Evolutionary conservation across 1,140 invertebrate species (phyloP).

Genomic region (Mycetomoellerius zeteki): DNA sequence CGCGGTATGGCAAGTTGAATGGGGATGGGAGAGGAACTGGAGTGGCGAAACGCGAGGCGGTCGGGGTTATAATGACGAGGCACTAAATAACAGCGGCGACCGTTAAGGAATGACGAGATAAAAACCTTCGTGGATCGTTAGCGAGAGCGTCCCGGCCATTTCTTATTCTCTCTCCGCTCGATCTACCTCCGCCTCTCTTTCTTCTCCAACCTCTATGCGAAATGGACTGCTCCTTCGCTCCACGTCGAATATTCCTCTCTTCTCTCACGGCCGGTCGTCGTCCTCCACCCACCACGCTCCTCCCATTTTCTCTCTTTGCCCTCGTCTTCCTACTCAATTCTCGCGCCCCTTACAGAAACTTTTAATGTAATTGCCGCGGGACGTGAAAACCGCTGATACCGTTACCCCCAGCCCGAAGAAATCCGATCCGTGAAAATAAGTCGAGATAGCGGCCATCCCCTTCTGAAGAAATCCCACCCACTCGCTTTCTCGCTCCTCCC

Average conservation of each 20-base stretch:
- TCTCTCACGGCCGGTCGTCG: slow-evolving; percentile 14
- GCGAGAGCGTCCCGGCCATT: slow-evolving; percentile 76
- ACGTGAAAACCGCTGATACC: slow-evolving; percentile 80
- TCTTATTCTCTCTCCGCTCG: slow-evolving; percentile 73
- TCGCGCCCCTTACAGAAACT: slow-evolving; percentile 79
- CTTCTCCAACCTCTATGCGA: slow-evolving; percentile 43
- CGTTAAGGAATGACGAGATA: slow-evolving; percentile 79
- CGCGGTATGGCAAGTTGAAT: not conserved
- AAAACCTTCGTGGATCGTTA: slow-evolving; percentile 78
- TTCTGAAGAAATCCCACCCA: slow-evolving; percentile 74
- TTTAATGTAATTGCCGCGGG: slow-evolving; percentile 80
- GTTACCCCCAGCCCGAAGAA: slow-evolving; percentile 72
- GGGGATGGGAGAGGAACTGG: not conserved
- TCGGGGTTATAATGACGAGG: slow-evolving; percentile 77
- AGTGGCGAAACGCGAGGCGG: slow-evolving; percentile 46
- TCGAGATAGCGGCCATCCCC: slow-evolving; percentile 71
- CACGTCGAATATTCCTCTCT: slow-evolving; percentile 70
- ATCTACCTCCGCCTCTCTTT: slow-evolving; percentile 36
- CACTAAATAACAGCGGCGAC: slow-evolving; percentile 77
- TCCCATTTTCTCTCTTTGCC: slow-evolving; percentile 69
- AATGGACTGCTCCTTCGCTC: slow-evolving; percentile 70
- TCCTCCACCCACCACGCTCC: not conserved
- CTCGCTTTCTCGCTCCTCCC: slow-evolving; percentile 50
- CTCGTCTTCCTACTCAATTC: slow-evolving; percentile 73
- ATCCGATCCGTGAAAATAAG: slow-evolving; percentile 79